Base-by-base conservation (phyloP, 2,113 vertebrate species). In the Athene cunicularia region DNA sequence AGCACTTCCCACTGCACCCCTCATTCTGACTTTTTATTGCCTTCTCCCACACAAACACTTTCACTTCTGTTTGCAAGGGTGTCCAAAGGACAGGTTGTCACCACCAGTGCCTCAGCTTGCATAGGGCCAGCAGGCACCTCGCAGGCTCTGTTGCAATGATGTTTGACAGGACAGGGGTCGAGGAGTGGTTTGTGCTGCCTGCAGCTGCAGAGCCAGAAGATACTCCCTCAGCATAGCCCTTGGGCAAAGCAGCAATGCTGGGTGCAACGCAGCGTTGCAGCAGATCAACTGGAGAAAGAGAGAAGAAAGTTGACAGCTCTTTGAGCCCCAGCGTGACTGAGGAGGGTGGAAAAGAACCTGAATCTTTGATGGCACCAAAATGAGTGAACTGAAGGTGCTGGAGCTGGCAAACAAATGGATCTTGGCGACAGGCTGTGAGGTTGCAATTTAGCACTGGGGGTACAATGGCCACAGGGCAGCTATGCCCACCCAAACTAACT, bases 211-310 rank as follows among this genome's bases (percentile, higher is more conserved):
- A 47, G 33, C n/a, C 85, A 68, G 63, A 47, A 60, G 63, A 5
- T 15, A 16, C 28, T 59, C 63, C 45, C 53, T 71, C 6, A 5
- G 64, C 43, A 59, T 1, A 15, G 58, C 16, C 39, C 83, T 81
- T 70, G 14, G 13, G 59, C 50, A 92, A 53, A 50, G 30, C 60
- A 87, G 55, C 64, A 50, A 24, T 11, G 20, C 22, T 68, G 68
- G 39, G 22, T 86, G 43, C 68, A 50, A 2, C 3, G 50, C 63
- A 45, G 18, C 8, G 2, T 22, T 50, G 18, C 12, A 16, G 27
- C 68, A 80, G 47, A 18, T 23, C 0, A 3, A 18, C 55, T 0
- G 3, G 19, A 56, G 24, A 0, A 1, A 85, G 49, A 53, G 55
- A 45, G 28, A 18, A 43, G 60, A 71, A 23, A 55, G 1, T 17